These are phyloP conservation scores for Macropis europaea DNA, from an alignment of 2,888 invertebrate species.

Conservation along the genomic window DNA sequence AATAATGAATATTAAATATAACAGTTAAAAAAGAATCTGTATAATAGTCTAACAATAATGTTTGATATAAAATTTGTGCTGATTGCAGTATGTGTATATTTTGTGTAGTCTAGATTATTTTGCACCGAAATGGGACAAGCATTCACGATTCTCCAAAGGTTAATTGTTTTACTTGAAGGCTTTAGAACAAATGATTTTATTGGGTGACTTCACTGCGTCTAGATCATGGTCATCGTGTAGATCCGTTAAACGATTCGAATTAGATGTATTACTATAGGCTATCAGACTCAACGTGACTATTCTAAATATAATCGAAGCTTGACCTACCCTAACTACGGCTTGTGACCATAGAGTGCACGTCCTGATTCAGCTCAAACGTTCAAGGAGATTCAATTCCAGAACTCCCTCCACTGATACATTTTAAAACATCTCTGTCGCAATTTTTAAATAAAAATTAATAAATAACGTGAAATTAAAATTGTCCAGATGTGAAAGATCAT, in stretches of 20 bases:
- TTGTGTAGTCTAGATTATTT: background rate
- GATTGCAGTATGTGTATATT: too few relatives aligned
- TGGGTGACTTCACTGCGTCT: constrained; percentile 24
- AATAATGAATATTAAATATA: too few relatives aligned
- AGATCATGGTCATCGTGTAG: constrained; percentile 42
- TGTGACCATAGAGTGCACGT: constrained; percentile 27
- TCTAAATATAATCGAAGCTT: constrained; percentile 51
- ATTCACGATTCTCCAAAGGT: constrained; percentile 14
- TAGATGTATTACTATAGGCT: constrained; percentile 41
- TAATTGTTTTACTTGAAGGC: constrained; percentile 29
- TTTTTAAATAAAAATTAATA: background rate
- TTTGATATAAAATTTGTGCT: too few relatives aligned
- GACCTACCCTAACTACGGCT: constrained; percentile 49
- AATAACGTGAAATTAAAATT: too few relatives aligned
- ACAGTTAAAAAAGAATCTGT: too few relatives aligned
- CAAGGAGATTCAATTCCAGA: constrained; percentile 29
- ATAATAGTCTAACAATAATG: too few relatives aligned
- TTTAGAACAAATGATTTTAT: background rate
- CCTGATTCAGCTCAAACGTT: constrained; percentile 35
- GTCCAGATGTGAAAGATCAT: too few relatives aligned
- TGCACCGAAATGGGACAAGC: constrained; percentile 25
- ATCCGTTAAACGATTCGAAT: constrained; percentile 44
- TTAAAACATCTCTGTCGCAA: background rate
- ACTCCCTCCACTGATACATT: background rate
- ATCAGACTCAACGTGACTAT: constrained; percentile 26